These are phyloP conservation scores for Drosophila picticornis DNA, from an alignment of 2,888 invertebrate genomes.

Conservation along the genomic window DNA sequence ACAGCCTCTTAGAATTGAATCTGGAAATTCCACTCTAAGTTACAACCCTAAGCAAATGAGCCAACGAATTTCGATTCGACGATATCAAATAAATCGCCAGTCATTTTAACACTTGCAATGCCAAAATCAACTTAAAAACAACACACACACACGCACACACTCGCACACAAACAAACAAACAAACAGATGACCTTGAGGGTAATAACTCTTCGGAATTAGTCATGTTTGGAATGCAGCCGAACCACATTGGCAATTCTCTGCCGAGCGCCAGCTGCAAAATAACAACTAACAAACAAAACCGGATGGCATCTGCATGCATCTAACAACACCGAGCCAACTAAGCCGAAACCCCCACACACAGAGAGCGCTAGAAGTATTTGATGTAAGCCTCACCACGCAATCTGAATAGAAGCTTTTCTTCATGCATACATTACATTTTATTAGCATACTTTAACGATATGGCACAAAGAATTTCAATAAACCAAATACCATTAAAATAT, in stretches of 20 bases:
- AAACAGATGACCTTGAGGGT: slow-evolving; percentile 74
- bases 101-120: slow-evolving; percentile 37
- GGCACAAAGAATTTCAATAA: slow-evolving; percentile 61
- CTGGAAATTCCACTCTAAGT: not conserved
- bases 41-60: slow-evolving; percentile 15
- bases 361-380: slow-evolving; percentile 37
- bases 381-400: slow-evolving; percentile 19
- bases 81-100: slow-evolving; percentile 40
- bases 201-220: slow-evolving; percentile 75
- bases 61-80: slow-evolving; percentile 23
- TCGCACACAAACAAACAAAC: slow-evolving; percentile 14
- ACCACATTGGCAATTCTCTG: slow-evolving; percentile 67
- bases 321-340: slow-evolving; percentile 33
- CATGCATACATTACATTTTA: slow-evolving; percentile 36
- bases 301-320: slow-evolving; percentile 76
- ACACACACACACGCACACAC: slow-evolving; percentile 24
- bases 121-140: slow-evolving; percentile 27
- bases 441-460: slow-evolving; percentile 53
- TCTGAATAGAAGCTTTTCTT: slow-evolving; percentile 17
- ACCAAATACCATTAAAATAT: slow-evolving; percentile 64
- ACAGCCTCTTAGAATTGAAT: slow-evolving; percentile 21
- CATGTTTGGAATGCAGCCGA: slow-evolving; percentile 75
- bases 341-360: slow-evolving; percentile 32
- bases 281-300: slow-evolving; percentile 56
- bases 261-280: slow-evolving; percentile 51